Evolutionary conservation across 2,113 vertebrate genomes (phyloP), one percentile per base, ranked within the genome.

Genomic region (Cettia cetti): DNA sequence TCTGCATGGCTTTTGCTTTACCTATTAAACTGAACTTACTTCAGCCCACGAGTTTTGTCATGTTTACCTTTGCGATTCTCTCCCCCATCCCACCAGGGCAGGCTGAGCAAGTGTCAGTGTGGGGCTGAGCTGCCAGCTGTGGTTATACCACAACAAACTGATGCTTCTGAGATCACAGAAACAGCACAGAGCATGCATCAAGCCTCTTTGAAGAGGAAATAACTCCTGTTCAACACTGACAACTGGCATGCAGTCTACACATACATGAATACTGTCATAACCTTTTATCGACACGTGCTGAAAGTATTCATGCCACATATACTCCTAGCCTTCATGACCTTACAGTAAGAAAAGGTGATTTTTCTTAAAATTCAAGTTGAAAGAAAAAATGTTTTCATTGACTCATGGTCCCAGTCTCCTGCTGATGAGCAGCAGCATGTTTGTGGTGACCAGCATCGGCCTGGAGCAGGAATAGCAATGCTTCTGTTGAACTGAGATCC

Each of bases 401-500:
- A 24, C 49, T 56, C 26, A 15, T 28, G 33, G 10, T 66, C 20
- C 31, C 54, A 52, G 54, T 24, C 17, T 61, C 42, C 23, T 4
- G 8, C 0, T 85, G 22, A 26, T 8, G 39, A 35, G 45, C 53
- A 72, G 27, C 35, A 76, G 35, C 4, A 3, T 15, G 17, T 64
- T 84, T 50, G 35, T 8, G 31, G 24, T 77, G 64, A 47, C 20
- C 57, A 13, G 11, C 13, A 14, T 23, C 45, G 60, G 40, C 11
- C 19, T 9, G 26, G 37, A 82, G 28, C 5, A 3, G 27, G 6
- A 7, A 30, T 8, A 54, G 11, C 13, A 64, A 10, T 0, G 0
- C 8, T 52, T 40, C 14, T 64, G 23, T 10, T 2, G 5, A 50
- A 26, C 26, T 42, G 45, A 64, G 11, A 33, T 40, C 28, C 60